These are phyloP conservation scores for Oscheius onirici DNA, from an alignment of 2,888 invertebrate genomes.

Conservation along the genomic window DNA sequence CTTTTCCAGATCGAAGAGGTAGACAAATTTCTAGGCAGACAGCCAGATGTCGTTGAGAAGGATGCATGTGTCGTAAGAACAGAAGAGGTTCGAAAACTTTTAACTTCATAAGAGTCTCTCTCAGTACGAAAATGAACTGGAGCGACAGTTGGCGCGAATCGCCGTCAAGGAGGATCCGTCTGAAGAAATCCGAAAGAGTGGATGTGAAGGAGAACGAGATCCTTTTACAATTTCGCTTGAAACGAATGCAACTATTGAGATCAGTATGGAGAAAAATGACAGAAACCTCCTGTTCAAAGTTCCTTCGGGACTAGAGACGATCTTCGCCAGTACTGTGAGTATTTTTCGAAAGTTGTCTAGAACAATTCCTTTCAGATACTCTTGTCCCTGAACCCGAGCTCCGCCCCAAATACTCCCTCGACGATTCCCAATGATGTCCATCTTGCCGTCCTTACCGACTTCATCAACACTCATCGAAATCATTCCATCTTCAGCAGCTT, in stretches of 20 bases:
- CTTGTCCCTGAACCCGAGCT: slow-evolving; percentile 15
- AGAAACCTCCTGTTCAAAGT: too few relatives aligned
- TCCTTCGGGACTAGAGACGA: too few relatives aligned
- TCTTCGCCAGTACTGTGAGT: not conserved
- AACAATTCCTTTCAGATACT: slow-evolving; percentile 25
- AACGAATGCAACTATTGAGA: too few relatives aligned
- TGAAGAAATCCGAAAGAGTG: not conserved
- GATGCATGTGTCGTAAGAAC: slow-evolving; percentile 4
- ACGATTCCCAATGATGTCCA: not conserved
- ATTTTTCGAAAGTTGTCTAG: not conserved
- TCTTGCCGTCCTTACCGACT: slow-evolving; percentile 6
- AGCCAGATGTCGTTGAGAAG: slow-evolving; percentile 23
- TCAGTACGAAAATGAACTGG: not conserved
- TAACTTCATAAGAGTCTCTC: not conserved
- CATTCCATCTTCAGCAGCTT: not conserved
- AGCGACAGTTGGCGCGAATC: not conserved
- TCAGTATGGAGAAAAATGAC: too few relatives aligned
- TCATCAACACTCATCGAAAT: slow-evolving; percentile 9
- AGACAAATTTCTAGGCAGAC: slow-evolving; percentile 25
- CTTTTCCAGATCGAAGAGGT: slow-evolving; percentile 7
- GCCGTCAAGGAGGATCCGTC: not conserved
- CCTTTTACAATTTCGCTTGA: not conserved
- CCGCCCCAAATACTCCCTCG: not conserved
- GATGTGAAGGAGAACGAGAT: slow-evolving; percentile 5
- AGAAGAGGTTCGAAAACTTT: not conserved